Base-by-base conservation (phyloP, 2,797 vertebrate genomes). In the Balearica regulorum region DNA sequence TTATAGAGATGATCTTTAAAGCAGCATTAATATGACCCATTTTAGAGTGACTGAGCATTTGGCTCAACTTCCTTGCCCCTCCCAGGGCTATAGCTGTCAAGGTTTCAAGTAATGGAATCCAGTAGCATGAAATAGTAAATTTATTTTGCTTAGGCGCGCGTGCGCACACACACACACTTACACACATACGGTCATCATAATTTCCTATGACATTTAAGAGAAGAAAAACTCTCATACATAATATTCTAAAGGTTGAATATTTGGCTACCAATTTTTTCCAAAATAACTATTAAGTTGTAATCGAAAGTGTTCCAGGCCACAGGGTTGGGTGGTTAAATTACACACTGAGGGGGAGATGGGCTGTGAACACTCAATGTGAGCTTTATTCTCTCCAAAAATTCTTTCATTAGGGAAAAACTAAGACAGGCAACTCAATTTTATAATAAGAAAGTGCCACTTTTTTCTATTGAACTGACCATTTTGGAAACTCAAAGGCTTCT, bases 141-240 rank as follows among this genome's bases (percentile, higher is more conserved):
- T 84, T 85, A 92, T 90, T 95, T 92, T 75, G 12, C 80, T 82
- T 77, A 90, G 75, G 79, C 24, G 11, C 11, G 25, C 53, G 17
- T 17, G 12, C 54, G 20, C 54, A 0, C 37, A 5, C 68, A 51
- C 81, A 71, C 87, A 78, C 93, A 69, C 81, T 54, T 62, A 66
- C 57, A 71, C 72, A 93, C 84, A 87, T 18, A 68, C 2, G 4
- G 64, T 44, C 91, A 85, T 95, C 87, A 89, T 91, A 80, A 95
- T 97, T 97, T 97, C 94, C 93, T 95, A 91, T 64, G 96, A 97
- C 96, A 96, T 97, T 97, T 96, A 93, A 94, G 55, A 94, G 93
- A 90, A 87, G 35, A 95, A 91, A 89, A 95, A 89, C 80, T 90
- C 91, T 95, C 91, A 93, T 94, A 93, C 92, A 96, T 92, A 96